Base-by-base conservation (phyloP, 1,140 invertebrate species). In the Scaptomyza hsui region DNA sequence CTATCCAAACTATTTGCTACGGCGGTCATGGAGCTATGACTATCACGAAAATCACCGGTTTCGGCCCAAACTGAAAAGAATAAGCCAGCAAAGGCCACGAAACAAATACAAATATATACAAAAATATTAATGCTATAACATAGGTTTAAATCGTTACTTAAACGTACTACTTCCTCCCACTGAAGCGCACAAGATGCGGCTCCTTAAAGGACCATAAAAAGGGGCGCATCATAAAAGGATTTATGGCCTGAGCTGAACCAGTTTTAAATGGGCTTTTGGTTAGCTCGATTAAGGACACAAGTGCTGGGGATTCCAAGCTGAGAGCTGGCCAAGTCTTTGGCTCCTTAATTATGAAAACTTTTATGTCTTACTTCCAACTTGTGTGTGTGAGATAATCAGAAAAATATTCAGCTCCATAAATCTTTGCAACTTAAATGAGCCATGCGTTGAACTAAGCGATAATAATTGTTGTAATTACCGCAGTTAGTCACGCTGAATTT, bases 11-110 rank as follows among this genome's bases (percentile, higher is more conserved):
- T 92, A 92, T 92, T 80, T 77, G 86, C 94, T 92, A 90, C 93
- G 16, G 94, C 94, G 91, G 95, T 93, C 89, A 95, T 91, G 75
- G 94, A 93, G 91, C 93, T 94, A 90, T 95, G 95, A 68, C 94
- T 95, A 90, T 96, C 96, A 73, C 96, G 93, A 92, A 96, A 96
- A 92, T 96, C 96, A 64, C 95, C 95, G 32, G 94, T 95, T 92
- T 96, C 95, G 57, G 96, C 95, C 95, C 95, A 97, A 91, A 96
- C 96, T 97, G 93, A 78, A 94, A 95, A 90, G 75, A 92, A 93
- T 90, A 94, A 93, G 78, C 89, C 89, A 90, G 89, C 85, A 83
- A 90, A 92, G 91, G 78, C 78, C 73, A 81, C 69, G 12, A 37
- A n/a, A 37, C n/a, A 70, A 21, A 89, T 73, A 37, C 10, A 72